A percentile compares a stretch with the other conserved stretches of the same genome.
phyloP scores from a whole-genome alignment of 2,888 invertebrate genomes.

The Ormyrus nitidulus region DNA sequence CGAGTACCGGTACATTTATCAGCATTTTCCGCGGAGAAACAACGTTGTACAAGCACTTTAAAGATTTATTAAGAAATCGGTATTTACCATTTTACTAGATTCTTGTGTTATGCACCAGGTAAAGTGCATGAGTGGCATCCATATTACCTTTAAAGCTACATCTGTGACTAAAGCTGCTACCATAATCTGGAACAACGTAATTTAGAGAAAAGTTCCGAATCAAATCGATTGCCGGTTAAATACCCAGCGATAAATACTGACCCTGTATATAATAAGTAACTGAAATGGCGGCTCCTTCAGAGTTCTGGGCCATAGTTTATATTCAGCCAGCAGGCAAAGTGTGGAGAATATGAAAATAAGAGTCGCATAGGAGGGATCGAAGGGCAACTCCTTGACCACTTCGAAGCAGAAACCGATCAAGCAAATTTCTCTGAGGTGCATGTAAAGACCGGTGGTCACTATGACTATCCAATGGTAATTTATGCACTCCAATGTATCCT shows the following conservation, averaged over 20 bases:
- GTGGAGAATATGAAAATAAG: slow-evolving; percentile 70
- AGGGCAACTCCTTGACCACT: slow-evolving; percentile 61
- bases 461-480: slow-evolving; percentile 72
- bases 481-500: slow-evolving; percentile 64
- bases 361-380: slow-evolving; percentile 70
- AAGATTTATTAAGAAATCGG: not conserved
- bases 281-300: slow-evolving; percentile 72
- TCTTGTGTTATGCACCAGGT: slow-evolving; percentile 69
- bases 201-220: not conserved
- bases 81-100: slow-evolving; percentile 70
- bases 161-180: slow-evolving; percentile 71
- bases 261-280: slow-evolving; percentile 70
- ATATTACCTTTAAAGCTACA: slow-evolving; percentile 67
- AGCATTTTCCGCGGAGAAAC: too few species aligned
- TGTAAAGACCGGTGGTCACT: slow-evolving; percentile 70
- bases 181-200: slow-evolving; percentile 65
- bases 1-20: too few species aligned
- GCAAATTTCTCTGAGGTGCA: slow-evolving; percentile 71
- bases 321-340: slow-evolving; percentile 71
- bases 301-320: slow-evolving; percentile 72
- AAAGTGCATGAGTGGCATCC: slow-evolving; percentile 70
- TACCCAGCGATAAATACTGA: not conserved
- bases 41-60: too few species aligned
- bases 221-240: not conserved
- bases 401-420: slow-evolving; percentile 70